These are phyloP conservation scores for Serranus cabrilla DNA, from an alignment of 2,797 vertebrate genomes.

Conservation along the genomic window DNA sequence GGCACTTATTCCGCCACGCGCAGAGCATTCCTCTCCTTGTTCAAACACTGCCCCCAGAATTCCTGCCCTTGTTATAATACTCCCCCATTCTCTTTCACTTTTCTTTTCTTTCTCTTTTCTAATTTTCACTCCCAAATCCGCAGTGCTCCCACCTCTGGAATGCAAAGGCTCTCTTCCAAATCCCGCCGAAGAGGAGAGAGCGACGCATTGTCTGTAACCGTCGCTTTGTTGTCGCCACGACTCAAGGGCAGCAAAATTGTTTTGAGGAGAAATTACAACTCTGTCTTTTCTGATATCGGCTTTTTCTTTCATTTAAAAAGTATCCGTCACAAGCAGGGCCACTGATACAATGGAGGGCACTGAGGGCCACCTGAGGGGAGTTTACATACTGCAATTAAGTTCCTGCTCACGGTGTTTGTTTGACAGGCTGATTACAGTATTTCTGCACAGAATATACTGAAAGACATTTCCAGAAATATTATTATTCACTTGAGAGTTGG, in stretches of 20 bases:
- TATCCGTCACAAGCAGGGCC: too few relatives aligned
- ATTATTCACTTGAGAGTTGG: neutral
- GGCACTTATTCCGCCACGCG: slow-evolving; percentile 73
- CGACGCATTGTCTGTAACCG: slow-evolving; percentile 31
- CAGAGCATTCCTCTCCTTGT: slow-evolving; percentile 83
- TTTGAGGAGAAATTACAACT: slow-evolving; percentile 29
- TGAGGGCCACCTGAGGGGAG: neutral
- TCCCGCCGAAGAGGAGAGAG: slow-evolving; percentile 32
- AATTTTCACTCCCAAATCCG: slow-evolving; percentile 38
- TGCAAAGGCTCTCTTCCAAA: slow-evolving; percentile 58
- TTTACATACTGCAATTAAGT: neutral
- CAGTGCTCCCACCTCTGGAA: slow-evolving; percentile 68
- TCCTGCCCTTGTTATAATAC: slow-evolving; percentile 76
- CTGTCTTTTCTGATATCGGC: neutral
- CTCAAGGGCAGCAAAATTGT: slow-evolving; percentile 36
- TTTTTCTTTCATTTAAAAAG: slow-evolving; percentile 4
- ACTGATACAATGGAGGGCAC: neutral
- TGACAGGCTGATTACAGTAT: neutral
- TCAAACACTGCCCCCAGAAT: slow-evolving; percentile 84
- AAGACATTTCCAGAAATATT: neutral
- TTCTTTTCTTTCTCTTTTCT: slow-evolving; percentile 14
- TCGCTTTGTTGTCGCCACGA: slow-evolving; percentile 29
- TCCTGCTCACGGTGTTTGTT: neutral
- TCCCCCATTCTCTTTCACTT: slow-evolving; percentile 53
- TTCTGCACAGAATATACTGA: neutral